Base-by-base conservation (phyloP, 2,888 invertebrate genomes). In the Andrena trimmerana region DNA sequence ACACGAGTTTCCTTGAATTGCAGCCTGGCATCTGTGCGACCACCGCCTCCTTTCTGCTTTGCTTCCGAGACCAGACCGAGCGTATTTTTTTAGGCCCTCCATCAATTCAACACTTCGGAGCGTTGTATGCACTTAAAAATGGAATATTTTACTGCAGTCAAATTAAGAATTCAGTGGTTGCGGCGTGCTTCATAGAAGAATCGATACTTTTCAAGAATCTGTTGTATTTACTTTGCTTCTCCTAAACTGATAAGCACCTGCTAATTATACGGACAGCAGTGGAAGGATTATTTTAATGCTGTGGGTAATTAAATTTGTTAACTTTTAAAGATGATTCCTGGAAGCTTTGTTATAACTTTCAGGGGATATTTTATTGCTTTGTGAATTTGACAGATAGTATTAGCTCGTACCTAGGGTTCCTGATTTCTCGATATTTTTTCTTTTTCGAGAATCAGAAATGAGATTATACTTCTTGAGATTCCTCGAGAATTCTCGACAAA, bases 1-100 rank as follows among this genome's bases (percentile, higher is more conserved):
- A 42, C 42, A 52, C 16, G 27, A 63, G 7, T 65, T 68, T 42
- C 36, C 77, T 42, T n/a, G 60, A 33, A 16, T 29, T 48, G 54
- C 48, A 7, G 29, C 27, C 65, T n/a, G 24, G 16, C n/a, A 8
- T 42, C 57, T 20, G n/a, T 29, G 33, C 2, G 33, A 65, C 48
- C 73, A 57, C 2, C 6, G 7, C n/a, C 4, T 16, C 24, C 36
- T 16, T 24, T 20, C 20, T 13, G 2, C 42, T 7, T 20, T 54
- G 54, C 1, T 42, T 59, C 24, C 42, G 10, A 52, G 33, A 48
- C 33, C 27, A 16, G n/a, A 50, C 27, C 31, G 48, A 27, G 67
- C 7, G 20, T 33, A 33, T 65, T 54, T 48, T 54, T 48, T 31
- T 7, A 27, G 2, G 33, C 10, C 20, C 10, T 20, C 20, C 8